Conservation (phyloP, 2,113 vertebrate species). For the Loxodonta africana region DNA sequence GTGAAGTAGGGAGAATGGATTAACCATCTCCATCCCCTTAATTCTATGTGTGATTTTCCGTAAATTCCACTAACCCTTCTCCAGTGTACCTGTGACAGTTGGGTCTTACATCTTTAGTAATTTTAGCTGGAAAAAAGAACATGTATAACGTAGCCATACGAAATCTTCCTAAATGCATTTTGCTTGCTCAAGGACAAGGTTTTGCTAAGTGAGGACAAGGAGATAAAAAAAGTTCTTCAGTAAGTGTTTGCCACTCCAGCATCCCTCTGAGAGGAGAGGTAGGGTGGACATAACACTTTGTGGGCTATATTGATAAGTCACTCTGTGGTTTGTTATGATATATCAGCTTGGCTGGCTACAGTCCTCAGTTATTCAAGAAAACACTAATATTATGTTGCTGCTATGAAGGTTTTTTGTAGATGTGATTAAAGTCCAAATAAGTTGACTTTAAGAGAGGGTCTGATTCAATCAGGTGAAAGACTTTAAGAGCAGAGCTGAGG, state of each 20-base stretch:
- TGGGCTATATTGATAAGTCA: neutral
- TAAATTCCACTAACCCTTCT: neutral
- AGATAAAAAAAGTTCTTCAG: neutral
- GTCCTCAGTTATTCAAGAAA: neutral
- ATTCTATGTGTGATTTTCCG: slow-evolving; percentile 13
- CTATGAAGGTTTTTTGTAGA: neutral
- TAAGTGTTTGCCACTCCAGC: neutral
- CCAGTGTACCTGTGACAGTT: neutral
- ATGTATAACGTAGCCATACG: neutral
- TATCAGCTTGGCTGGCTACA: neutral
- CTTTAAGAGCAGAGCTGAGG: neutral
- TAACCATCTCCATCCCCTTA: neutral
- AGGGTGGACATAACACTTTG: neutral
- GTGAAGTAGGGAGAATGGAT: neutral
- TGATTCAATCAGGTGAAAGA: neutral
- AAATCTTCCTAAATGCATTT: slow-evolving; percentile 26
- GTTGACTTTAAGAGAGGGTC: neutral
- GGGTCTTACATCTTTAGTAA: neutral
- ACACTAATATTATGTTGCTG: neutral
- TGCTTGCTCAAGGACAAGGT: neutral
- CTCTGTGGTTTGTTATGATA: neutral
- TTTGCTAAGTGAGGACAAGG: neutral
- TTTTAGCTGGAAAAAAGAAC: slow-evolving; percentile 34
- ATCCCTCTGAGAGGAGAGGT: neutral
- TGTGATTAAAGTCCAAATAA: slow-evolving; percentile 33